phyloP scores from a whole-genome alignment of 2,113 vertebrate genomes.

The Muntiacus reevesi region DNA sequence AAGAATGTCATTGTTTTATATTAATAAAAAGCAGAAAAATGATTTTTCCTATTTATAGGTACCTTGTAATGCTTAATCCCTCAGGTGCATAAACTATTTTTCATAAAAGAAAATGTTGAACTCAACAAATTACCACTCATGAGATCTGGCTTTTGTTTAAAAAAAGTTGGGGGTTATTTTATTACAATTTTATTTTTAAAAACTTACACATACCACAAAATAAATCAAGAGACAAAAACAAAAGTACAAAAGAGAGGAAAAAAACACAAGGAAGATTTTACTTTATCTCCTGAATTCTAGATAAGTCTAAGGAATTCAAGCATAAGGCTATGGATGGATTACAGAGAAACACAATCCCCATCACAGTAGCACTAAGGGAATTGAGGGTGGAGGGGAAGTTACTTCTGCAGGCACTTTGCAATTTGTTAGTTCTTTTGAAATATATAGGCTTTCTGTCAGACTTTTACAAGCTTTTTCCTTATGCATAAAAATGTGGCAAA shows the following conservation, averaged over 20 bases:
- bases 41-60: background rate
- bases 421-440: conserved; percentile 59
- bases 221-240: conserved; percentile 53
- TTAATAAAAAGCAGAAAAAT: conserved; percentile 32
- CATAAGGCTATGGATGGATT: conserved; percentile 51
- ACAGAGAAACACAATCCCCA: conserved; percentile 29
- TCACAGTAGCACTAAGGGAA: conserved; percentile 7
- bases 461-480: conserved; percentile 43
- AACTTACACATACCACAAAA: background rate
- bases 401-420: conserved; percentile 37
- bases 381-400: background rate
- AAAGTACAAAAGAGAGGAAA: conserved; percentile 26
- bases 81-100: conserved; percentile 5
- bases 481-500: conserved; percentile 22
- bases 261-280: conserved; percentile 49
- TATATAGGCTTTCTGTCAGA: conserved; percentile 20
- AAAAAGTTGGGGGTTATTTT: background rate
- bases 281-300: conserved; percentile 65
- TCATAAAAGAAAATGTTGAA: conserved; percentile 1
- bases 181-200: conserved; percentile 9
- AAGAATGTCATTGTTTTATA: background rate
- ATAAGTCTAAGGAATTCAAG: conserved; percentile 59
- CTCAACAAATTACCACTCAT: background rate
- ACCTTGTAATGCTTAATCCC: background rate
- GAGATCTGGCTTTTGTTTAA: background rate